Evolutionary conservation across 2,888 invertebrate species (phyloP), one percentile per base, ranked within the genome.

Genomic region (Physocephala rufipes): DNA sequence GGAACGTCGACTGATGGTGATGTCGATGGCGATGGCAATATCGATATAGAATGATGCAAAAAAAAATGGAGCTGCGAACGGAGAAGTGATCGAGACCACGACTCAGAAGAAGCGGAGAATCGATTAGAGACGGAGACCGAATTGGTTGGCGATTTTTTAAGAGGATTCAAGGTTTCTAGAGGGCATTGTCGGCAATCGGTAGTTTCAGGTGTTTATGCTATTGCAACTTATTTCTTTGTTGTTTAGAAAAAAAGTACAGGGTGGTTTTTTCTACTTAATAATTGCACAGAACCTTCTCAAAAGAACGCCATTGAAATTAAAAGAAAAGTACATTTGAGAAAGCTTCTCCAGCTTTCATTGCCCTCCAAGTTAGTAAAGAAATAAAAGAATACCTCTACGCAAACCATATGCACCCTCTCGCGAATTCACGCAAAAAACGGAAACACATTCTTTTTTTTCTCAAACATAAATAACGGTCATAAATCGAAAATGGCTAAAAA

Each of bases 401-500:
- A 4, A 4, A 4, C 5, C 36, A 4, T 9, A 4, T 9, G 36
- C 36, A 4, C 36, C 36, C 36, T 9, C 36, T 36, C 36, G 36
- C 36, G 36, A 4, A 26, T 24, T 43, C n/a, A 30, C 15, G 9
- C 21, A 61, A 66, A 61, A 66, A 67, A 64, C 43, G 49, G 43
- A 49, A 63, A 51, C 51, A 61, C 64, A 68, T 68, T 45, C 68
- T 64, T 68, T n/a, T n/a, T 73, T 73, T 75, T 81, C 82, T 80
- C 82, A 81, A 81, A 84, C 84, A 86, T 86, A 85, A 85, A 85
- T 85, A 85, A 85, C 85, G 84, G 83, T 82, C 85, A 85, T 85
- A 85, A 85, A 85, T 86, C 83, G 85, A 82, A 82, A 83, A 84
- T 82, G 85, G 85, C 84, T 85, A 85, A 85, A 85, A 85, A 84